phyloP scores from a whole-genome alignment of 1,140 invertebrate genomes.

The Temnothorax nylanderi region DNA sequence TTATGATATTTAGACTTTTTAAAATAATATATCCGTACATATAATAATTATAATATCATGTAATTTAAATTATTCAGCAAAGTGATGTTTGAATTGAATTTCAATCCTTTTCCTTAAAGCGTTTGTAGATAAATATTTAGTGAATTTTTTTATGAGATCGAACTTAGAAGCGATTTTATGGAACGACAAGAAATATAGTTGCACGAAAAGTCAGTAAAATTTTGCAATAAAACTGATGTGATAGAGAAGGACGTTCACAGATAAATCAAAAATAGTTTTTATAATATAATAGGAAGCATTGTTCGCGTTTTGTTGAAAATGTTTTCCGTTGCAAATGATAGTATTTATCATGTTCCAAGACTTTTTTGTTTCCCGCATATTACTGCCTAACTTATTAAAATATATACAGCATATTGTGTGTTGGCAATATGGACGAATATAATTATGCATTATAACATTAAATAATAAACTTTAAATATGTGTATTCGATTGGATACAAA shows the following conservation, averaged over 20 bases:
- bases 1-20: background rate
- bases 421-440: background rate
- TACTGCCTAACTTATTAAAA: background rate
- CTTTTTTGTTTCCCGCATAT: background rate
- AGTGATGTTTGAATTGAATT: background rate
- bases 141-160: background rate
- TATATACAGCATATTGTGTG: background rate
- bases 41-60: background rate
- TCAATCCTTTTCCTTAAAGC: background rate
- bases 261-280: constrained; percentile 9
- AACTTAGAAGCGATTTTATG: background rate
- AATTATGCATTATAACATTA: background rate
- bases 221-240: background rate
- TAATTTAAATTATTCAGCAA: background rate
- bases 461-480: background rate
- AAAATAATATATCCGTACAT: background rate
- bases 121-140: background rate
- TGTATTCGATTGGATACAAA: background rate
- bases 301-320: background rate
- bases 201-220: background rate
- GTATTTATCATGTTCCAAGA: background rate
- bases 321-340: background rate
- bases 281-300: background rate
- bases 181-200: background rate
- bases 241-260: background rate